Evolutionary conservation across 1,140 invertebrate species (phyloP).

Genomic region (Anagrus nilaparvatae): DNA sequence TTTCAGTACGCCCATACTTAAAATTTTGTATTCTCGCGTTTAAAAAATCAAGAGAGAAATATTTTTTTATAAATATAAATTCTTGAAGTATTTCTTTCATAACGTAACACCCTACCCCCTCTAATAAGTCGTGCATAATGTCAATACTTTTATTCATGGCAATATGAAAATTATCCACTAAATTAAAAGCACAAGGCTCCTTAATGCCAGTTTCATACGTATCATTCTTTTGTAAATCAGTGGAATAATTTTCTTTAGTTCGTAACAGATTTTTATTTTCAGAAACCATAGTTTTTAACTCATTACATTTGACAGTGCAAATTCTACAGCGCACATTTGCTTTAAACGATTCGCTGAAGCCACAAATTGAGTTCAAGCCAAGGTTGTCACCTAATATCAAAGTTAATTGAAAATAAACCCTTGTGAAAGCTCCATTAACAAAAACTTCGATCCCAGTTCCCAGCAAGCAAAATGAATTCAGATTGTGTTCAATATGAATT

Average conservation of each 20-base stretch:
- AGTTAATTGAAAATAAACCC: conserved; percentile 17
- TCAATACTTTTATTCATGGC: conserved; percentile 9
- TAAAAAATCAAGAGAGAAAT: background rate
- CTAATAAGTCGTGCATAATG: conserved; percentile 12
- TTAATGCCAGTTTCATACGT: conserved; percentile 4
- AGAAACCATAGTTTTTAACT: conserved; percentile 8
- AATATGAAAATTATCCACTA: conserved; percentile 15
- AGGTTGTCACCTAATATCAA: conserved; percentile 11
- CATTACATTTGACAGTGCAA: conserved; percentile 1
- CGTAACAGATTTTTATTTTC: conserved; percentile 10
- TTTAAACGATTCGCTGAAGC: conserved; percentile 12
- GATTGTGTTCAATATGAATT: too few species aligned
- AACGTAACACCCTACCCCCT: conserved; percentile 10
- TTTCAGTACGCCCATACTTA: conserved; percentile 5
- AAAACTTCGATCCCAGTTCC: conserved; percentile 10
- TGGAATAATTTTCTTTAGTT: conserved; percentile 4
- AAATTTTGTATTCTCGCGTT: conserved; percentile 8
- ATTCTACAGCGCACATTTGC: conserved; percentile 6
- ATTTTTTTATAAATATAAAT: background rate
- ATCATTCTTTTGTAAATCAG: conserved; percentile 9
- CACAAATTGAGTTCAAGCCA: conserved; percentile 13
- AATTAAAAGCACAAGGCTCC: conserved; percentile 9
- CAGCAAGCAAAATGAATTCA: too few species aligned
- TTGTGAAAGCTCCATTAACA: conserved; percentile 8
- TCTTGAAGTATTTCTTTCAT: conserved; percentile 6